Evolutionary conservation across 2,888 invertebrate species (phyloP).

Genomic region (Xanthia icteritia): DNA sequence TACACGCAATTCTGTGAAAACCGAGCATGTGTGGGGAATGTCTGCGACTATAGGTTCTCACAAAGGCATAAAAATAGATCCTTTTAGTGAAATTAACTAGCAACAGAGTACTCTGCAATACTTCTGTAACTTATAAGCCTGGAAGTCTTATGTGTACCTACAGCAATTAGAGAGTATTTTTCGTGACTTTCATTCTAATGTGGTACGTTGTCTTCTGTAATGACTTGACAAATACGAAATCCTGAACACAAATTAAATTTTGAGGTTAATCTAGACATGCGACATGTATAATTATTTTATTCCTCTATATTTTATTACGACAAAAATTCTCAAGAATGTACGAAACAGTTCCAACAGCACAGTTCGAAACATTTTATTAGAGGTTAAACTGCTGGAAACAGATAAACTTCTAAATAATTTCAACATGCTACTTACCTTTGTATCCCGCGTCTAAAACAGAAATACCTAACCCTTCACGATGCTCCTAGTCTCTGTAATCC

Average conservation of each 20-base stretch:
- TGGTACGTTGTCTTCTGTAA: neutral
- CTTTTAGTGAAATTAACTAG: conserved; percentile 33
- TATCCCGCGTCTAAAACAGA: neutral
- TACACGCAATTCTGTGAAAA: conserved; percentile 19
- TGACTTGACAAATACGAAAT: neutral
- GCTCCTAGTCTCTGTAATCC: conserved; percentile 13
- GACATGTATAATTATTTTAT: neutral
- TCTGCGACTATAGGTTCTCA: conserved; percentile 24
- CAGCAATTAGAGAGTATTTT: conserved; percentile 5
- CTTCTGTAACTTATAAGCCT: neutral
- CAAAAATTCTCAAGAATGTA: neutral
- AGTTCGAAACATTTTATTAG: neutral
- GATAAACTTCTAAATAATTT: neutral
- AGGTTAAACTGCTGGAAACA: neutral
- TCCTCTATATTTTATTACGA: neutral
- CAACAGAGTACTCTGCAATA: conserved; percentile 1
- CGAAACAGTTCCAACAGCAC: neutral
- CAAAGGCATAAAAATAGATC: conserved; percentile 38
- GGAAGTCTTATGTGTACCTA: neutral
- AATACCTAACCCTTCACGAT: conserved; percentile 2
- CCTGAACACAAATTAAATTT: conserved; percentile 1
- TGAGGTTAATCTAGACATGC: neutral
- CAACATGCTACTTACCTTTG: neutral
- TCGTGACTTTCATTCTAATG: conserved; percentile 7
- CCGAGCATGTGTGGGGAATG: conserved; percentile 43